Evolutionary conservation across 2,797 vertebrate species (phyloP).

Genomic region (Epinephelus coioides): DNA sequence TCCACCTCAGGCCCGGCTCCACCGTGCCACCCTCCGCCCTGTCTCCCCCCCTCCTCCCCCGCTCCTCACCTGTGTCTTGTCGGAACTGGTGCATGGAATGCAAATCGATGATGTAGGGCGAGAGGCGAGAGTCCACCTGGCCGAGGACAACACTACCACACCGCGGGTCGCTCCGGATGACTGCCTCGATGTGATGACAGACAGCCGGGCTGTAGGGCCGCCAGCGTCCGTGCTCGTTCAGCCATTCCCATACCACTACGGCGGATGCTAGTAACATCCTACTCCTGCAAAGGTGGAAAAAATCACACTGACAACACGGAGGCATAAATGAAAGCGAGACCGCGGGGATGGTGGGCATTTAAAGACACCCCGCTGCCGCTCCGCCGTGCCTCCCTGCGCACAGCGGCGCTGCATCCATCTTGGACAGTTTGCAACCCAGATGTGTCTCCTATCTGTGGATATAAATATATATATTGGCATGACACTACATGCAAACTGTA

Average conservation of each 20-base stretch:
- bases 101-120: slow-evolving; percentile 95
- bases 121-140: slow-evolving; percentile 93
- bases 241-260: slow-evolving; percentile 98
- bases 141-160: slow-evolving; percentile 94
- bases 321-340: neutral
- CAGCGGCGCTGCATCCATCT: slow-evolving; percentile 83
- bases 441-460: slow-evolving; percentile 64
- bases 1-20: slow-evolving; percentile 59
- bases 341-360: slow-evolving; percentile 41
- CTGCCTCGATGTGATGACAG: slow-evolving; percentile 97
- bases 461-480: slow-evolving; percentile 36
- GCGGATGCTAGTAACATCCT: slow-evolving; percentile 95
- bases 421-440: slow-evolving; percentile 76
- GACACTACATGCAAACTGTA: slow-evolving; percentile 73
- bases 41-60: neutral
- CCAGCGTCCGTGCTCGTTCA: slow-evolving; percentile 98
- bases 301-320: slow-evolving; percentile 14
- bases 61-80: slow-evolving; percentile 91
- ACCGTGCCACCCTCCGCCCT: slow-evolving; percentile 10
- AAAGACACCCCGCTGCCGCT: slow-evolving; percentile 59
- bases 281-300: slow-evolving; percentile 71
- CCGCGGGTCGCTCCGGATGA: slow-evolving; percentile 93
- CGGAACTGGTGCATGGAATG: slow-evolving; percentile 97
- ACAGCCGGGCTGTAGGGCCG: slow-evolving; percentile 96
- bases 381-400: slow-evolving; percentile 73